These are phyloP conservation scores for Sesia bembeciformis DNA, from an alignment of 2,888 invertebrate genomes.

Conservation along the genomic window DNA sequence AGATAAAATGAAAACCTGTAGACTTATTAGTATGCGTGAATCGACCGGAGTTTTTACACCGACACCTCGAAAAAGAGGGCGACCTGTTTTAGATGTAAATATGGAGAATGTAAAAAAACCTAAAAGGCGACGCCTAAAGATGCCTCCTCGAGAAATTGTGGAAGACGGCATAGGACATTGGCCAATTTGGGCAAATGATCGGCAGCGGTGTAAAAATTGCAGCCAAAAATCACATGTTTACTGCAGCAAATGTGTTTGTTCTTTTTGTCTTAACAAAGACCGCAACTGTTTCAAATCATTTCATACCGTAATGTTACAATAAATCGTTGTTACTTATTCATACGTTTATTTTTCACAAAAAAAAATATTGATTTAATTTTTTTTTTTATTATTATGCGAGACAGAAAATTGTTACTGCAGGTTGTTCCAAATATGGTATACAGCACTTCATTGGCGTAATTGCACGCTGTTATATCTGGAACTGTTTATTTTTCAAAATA, in stretches of 20 bases:
- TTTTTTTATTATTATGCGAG: too few species aligned
- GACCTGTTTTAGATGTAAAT: constrained; percentile 1
- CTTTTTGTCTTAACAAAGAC: constrained; percentile 8
- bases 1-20: too few species aligned
- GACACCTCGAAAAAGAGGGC: constrained; percentile 11
- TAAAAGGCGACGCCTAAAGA: constrained; percentile 6
- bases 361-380: too few species aligned
- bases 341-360: too few species aligned
- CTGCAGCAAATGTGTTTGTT: constrained; percentile 7
- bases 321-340: too few species aligned
- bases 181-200: constrained; percentile 7
- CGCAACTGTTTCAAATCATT: constrained; percentile 3
- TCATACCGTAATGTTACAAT: not conserved
- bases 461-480: too few species aligned
- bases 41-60: constrained; percentile 9
- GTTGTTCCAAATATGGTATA: too few species aligned
- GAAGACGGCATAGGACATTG: constrained; percentile 10
- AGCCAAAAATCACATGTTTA: constrained; percentile 5
- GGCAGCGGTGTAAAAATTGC: constrained; percentile 9
- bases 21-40: not conserved
- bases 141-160: constrained; percentile 11
- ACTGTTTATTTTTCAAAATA: too few species aligned
- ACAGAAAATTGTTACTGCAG: too few species aligned
- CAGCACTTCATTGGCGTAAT: too few species aligned
- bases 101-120: constrained; percentile 1